phyloP scores from a whole-genome alignment of 2,797 vertebrate species.

The Rallus crepitans region DNA sequence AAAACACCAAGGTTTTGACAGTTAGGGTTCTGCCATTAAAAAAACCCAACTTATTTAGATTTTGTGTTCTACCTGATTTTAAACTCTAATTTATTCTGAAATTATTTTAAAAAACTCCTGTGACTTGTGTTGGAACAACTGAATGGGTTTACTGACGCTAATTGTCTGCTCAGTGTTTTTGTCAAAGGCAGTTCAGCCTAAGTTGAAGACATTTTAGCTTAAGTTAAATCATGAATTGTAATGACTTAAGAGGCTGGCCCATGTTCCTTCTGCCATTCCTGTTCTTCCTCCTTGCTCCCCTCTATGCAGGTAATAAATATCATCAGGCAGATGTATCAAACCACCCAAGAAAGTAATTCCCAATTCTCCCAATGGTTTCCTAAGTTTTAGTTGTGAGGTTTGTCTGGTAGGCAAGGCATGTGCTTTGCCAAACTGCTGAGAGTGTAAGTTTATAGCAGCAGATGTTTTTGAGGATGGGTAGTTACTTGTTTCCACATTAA shows the following conservation, averaged over 20 bases:
- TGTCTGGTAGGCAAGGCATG: neutral
- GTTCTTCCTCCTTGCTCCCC: neutral
- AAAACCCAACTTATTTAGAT: neutral
- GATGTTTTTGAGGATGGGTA: neutral
- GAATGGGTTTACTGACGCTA: neutral
- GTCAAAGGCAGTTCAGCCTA: neutral
- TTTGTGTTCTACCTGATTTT: neutral
- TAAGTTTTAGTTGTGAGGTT: neutral
- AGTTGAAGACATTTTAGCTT: neutral
- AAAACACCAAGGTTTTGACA: neutral
- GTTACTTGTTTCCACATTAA: neutral
- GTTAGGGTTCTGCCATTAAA: neutral
- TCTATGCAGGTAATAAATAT: neutral
- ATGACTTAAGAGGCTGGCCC: neutral
- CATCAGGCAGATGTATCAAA: neutral
- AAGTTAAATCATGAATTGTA: neutral
- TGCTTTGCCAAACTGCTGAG: neutral
- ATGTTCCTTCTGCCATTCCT: neutral
- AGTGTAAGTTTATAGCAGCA: neutral
- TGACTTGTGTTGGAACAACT: neutral
- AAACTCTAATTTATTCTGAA: neutral
- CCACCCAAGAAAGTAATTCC: neutral
- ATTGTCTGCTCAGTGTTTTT: neutral
- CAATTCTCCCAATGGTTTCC: rapidly evolving
- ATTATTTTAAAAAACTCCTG: neutral